phyloP scores from a whole-genome alignment of 1,140 invertebrate species.

The Calliopsis andreniformis region DNA sequence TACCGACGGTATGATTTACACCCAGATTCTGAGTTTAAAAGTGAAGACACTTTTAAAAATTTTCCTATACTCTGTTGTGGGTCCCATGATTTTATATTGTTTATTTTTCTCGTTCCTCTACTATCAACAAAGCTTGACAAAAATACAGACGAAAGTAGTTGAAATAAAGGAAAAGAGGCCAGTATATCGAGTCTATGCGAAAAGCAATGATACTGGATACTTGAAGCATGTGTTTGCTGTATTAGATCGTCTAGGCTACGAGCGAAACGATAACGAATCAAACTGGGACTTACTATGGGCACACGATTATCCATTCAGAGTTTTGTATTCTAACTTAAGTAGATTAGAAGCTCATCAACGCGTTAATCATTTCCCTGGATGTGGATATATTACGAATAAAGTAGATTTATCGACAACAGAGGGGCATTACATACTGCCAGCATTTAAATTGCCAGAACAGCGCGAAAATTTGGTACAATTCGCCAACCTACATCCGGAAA shows the following conservation, averaged over 20 bases:
- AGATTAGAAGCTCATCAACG: constrained; percentile 88
- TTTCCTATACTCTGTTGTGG: constrained; percentile 60
- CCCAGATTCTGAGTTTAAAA: constrained; percentile 63
- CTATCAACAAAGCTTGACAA: constrained; percentile 55
- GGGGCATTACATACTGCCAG: constrained; percentile 89
- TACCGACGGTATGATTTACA: not conserved
- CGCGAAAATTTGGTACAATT: constrained; percentile 88
- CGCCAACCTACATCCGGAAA: constrained; percentile 85
- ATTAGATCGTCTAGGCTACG: constrained; percentile 88
- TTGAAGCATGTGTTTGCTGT: constrained; percentile 90
- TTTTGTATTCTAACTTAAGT: constrained; percentile 83
- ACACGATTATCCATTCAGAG: constrained; percentile 94
- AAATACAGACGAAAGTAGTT: constrained; percentile 33
- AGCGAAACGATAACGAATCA: constrained; percentile 82
- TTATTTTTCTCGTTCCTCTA: constrained; percentile 60
- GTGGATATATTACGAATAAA: constrained; percentile 97
- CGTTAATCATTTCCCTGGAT: constrained; percentile 97
- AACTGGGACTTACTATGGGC: constrained; percentile 96
- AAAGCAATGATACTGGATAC: constrained; percentile 84
- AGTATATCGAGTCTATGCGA: constrained; percentile 82
- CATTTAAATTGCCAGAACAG: constrained; percentile 93
- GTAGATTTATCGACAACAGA: constrained; percentile 92
- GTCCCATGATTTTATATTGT: constrained; percentile 66
- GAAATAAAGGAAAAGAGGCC: constrained; percentile 66
- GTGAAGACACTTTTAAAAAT: constrained; percentile 65